These are phyloP conservation scores for Amphibalanus amphitrite DNA, from an alignment of 1,140 invertebrate genomes.

Conservation along the genomic window DNA sequence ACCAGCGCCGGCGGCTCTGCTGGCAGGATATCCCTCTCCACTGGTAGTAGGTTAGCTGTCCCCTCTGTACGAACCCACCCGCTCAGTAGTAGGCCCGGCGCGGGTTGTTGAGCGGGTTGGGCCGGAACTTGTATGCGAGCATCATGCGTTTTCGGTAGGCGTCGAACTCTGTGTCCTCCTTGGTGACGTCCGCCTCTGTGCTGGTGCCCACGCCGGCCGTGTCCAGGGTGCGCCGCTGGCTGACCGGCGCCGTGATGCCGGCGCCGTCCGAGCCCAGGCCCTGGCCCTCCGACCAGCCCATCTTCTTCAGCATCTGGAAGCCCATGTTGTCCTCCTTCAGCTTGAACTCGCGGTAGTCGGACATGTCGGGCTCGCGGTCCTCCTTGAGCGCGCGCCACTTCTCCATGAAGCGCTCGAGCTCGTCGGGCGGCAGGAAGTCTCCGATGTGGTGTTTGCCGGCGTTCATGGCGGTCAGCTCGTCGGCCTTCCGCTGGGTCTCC, in stretches of 20 bases:
- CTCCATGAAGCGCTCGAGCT: slow-evolving; percentile 85
- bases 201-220: slow-evolving; percentile 52
- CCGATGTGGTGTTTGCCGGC: slow-evolving; percentile 94
- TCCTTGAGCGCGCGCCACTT: slow-evolving; percentile 71
- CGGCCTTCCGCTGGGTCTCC: slow-evolving; percentile 74
- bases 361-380: slow-evolving; percentile 69
- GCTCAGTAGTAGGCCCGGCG: neutral
- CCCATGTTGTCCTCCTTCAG: slow-evolving; percentile 88
- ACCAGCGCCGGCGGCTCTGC: too few relatives aligned
- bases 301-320: slow-evolving; percentile 85
- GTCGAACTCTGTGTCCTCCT: slow-evolving; percentile 87
- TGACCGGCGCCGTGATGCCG: slow-evolving; percentile 80
- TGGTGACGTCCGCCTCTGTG: slow-evolving; percentile 47
- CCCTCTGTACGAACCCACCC: too few relatives aligned
- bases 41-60: too few relatives aligned
- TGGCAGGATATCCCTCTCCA: too few relatives aligned
- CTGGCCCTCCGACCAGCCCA: slow-evolving; percentile 88
- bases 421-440: slow-evolving; percentile 87
- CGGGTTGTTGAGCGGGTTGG: slow-evolving; percentile 56
- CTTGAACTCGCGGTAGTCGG: slow-evolving; percentile 91
- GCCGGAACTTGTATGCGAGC: slow-evolving; percentile 88
- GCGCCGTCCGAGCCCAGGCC: slow-evolving; percentile 70
- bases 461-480: slow-evolving; percentile 58
- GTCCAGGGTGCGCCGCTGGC: slow-evolving; percentile 48
- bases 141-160: slow-evolving; percentile 95